phyloP scores from a whole-genome alignment of 2,113 vertebrate genomes.

The Montifringilla adamsi region DNA sequence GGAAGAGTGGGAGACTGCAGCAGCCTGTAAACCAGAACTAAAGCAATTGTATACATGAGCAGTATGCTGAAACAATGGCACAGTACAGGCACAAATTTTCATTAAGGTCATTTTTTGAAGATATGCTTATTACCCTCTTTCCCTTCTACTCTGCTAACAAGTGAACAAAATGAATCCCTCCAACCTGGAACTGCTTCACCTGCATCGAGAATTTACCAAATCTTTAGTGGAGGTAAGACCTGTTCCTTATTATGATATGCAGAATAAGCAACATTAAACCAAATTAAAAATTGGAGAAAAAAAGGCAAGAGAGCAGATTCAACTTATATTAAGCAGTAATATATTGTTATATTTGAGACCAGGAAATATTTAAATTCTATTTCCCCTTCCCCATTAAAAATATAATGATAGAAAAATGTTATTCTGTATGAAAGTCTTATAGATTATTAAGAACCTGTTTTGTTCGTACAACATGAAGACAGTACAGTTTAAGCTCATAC shows the following conservation, averaged over 20 bases:
- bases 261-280: slow-evolving; percentile 51
- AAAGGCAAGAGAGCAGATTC: slow-evolving; percentile 4
- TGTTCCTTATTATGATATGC: slow-evolving; percentile 72
- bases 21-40: slow-evolving; percentile 74
- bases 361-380: slow-evolving; percentile 11
- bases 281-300: slow-evolving; percentile 7
- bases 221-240: slow-evolving; percentile 79
- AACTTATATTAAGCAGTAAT: slow-evolving; percentile 46
- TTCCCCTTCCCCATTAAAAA: slow-evolving; percentile 12
- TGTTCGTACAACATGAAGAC: slow-evolving; percentile 18
- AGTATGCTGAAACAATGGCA: slow-evolving; percentile 80
- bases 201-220: slow-evolving; percentile 74
- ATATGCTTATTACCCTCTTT: slow-evolving; percentile 72
- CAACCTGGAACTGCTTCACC: slow-evolving; percentile 75
- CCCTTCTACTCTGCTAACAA: slow-evolving; percentile 75
- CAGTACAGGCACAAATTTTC: slow-evolving; percentile 73
- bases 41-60: slow-evolving; percentile 73
- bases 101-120: slow-evolving; percentile 74
- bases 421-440: slow-evolving; percentile 23
- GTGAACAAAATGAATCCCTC: slow-evolving; percentile 78
- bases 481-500: slow-evolving; percentile 43
- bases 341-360: slow-evolving; percentile 24
- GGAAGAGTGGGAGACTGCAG: slow-evolving; percentile 78
- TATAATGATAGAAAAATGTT: slow-evolving; percentile 40
- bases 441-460: slow-evolving; percentile 53